Evolutionary conservation across 2,888 invertebrate genomes (phyloP), one percentile per base, ranked within the genome.

Genomic region (Arge pagana): DNA sequence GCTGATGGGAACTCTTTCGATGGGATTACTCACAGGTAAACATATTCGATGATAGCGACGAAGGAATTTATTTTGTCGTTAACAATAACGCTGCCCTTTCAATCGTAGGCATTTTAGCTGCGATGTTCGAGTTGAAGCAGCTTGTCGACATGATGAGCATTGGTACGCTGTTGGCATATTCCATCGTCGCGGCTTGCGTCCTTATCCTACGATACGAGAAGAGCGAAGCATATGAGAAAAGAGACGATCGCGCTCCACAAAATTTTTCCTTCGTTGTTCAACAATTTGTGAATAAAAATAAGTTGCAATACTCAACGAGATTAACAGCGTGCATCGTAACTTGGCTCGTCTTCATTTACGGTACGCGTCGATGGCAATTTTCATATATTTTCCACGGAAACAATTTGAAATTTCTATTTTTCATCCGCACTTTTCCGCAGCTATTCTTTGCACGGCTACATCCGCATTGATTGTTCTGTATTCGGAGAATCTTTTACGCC

Each of bases 121-220:
- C 92, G 61, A 76, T 93, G 45, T 90, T 96, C 68, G 88, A 94
- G 69, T 78, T 95, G 54, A 83, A 85, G 8, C 90, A 92, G 63
- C 78, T 96, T 43, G 90, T 94, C 16, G 90, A 89, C 68, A 90
- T 96, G 83, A 90, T 96, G 85, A 93, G 93, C 0, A 93, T 96
- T 66, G 92, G 91, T 4, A 92, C 93, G 0, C 77, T 93, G 15
- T 78, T 91, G 50, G 92, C 93, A 0, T 95, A 95, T 74, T 90
- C 93, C 0, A 90, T 95, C 73, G 95, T 96, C 2, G 91, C 93
- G 1, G 87, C 90, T 3, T 91, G 91, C 63, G 90, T 95, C 0
- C 81, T 94, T 8, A 81, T 95, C 43, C 79, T 95, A 4, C 85
- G 93, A 43, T 80, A 78, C 57, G 76, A 78, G 42, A 75, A 71